These are phyloP conservation scores for Pangasius krempfi DNA, from an alignment of 2,797 vertebrate genomes.

Conservation along the genomic window DNA sequence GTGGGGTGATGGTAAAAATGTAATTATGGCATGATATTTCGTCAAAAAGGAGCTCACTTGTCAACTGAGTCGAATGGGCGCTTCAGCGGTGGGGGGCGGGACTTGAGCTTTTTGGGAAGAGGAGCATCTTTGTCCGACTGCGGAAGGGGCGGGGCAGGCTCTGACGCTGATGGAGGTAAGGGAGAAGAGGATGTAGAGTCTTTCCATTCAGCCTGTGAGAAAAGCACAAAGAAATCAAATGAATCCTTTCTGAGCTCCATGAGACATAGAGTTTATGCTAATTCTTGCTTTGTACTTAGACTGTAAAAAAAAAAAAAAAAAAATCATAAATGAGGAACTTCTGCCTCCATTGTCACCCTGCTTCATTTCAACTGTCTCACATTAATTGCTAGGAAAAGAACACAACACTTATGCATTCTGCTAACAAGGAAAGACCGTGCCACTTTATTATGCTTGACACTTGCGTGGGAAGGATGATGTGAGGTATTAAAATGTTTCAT, in stretches of 20 bases:
- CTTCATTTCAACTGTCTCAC: background rate
- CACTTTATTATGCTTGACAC: background rate
- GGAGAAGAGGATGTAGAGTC: conserved; percentile 77
- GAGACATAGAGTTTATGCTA: background rate
- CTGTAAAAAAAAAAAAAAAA: background rate
- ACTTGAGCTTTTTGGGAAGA: conserved; percentile 84
- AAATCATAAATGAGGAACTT: conserved; percentile 7
- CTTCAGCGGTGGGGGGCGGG: conserved; percentile 90
- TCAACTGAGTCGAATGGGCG: conserved; percentile 94
- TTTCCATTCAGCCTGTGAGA: conserved; percentile 78
- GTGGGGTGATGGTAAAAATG: background rate
- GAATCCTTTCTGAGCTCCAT: background rate
- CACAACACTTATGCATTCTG: background rate
- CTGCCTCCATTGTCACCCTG: background rate
- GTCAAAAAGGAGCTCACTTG: conserved; percentile 80
- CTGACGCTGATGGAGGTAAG: conserved; percentile 68
- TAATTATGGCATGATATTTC: conserved; percentile 13
- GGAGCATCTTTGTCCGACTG: conserved; percentile 79
- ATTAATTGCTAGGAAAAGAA: conserved; percentile 15
- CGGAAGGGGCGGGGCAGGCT: conserved; percentile 68
- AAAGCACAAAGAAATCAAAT: background rate
- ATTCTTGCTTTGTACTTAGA: background rate
- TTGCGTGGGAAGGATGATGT: conserved; percentile 7
- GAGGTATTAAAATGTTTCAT: background rate
- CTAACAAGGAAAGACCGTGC: background rate